Percentiles rank a stretch among this genome's conserved stretches.
These are phyloP conservation scores for Rugalucina vietnamica DNA, from an alignment of 2,888 invertebrate species.

Conservation along the genomic window DNA sequence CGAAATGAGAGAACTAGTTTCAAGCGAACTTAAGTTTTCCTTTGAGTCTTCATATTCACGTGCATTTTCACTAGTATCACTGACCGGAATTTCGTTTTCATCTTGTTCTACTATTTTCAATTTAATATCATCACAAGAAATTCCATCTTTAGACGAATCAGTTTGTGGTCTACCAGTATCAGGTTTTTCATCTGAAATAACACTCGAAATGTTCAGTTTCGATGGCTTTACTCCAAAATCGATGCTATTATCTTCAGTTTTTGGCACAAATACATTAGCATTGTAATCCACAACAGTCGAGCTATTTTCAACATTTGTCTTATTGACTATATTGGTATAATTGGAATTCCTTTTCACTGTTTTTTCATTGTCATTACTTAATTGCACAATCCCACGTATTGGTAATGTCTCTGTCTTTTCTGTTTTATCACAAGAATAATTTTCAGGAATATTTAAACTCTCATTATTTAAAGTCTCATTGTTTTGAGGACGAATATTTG, in stretches of 20 bases:
- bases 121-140: constrained; percentile 18
- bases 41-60: neutral
- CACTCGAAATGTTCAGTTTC: neutral
- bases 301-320: neutral
- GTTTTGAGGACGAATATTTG: constrained; percentile 13
- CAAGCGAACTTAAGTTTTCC: neutral
- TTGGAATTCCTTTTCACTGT: neutral
- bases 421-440: constrained; percentile 18
- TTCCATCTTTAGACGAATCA: neutral
- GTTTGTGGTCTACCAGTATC: neutral
- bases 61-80: neutral
- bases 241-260: constrained; percentile 34
- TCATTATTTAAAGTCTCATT: constrained; percentile 22
- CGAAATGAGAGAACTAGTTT: constrained; percentile 39
- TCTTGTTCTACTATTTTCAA: constrained; percentile 41
- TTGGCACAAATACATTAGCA: constrained; percentile 55
- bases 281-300: constrained; percentile 33
- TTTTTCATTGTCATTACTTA: neutral
- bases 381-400: constrained; percentile 7
- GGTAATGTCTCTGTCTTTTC: constrained; percentile 22
- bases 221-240: constrained; percentile 12
- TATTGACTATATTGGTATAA: neutral
- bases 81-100: too few relatives aligned
- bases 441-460: constrained; percentile 5
- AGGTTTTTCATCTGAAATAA: neutral